Base-by-base conservation (phyloP, 1,140 invertebrate genomes). In the Coptotermes formosanus region DNA sequence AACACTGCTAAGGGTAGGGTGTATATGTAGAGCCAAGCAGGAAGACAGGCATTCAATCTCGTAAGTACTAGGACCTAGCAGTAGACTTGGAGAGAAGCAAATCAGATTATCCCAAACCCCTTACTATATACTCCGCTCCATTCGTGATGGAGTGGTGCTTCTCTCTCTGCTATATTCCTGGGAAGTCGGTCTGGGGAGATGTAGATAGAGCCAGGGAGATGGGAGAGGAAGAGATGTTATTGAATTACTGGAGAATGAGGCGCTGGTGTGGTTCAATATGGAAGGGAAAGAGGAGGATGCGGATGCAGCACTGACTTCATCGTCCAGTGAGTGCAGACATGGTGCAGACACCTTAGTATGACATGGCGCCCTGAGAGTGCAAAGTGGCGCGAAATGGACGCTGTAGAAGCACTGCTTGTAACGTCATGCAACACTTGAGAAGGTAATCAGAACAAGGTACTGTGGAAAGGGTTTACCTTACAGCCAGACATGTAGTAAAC, bases 31-130 rank as follows among this genome's bases (percentile, higher is more conserved):
- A 75, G 30, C 25, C 14, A 75, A n/a, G 64, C 25, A 75, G 64
- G 25, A 75, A 75, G n/a, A n/a, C 25, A 30, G 64, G 64, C 64
- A 81, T 85, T 81, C 85, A 85, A 81, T 85, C 59, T 85, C 85
- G 23, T 59, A 85, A 81, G 64, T 75, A 75, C 25, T n/a, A n/a
- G 30, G 64, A 75, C 1, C 64, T 75, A 75, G 64, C 7, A 75
- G 64, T 25, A 75, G 64, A 75, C 64, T 75, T 75, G 64, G 64
- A 85, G n/a, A 55, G 85, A 85, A 44, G 59, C 59, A 85, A 85
- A 85, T 85, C 85, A 64, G 52, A 85, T 85, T 85, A 85, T 81
- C 59, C 25, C 52, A 75, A 81, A 81, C 55, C 30, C 59, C 25
- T 64, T 43, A 85, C 64, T 75, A n/a, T 7, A 59, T 7, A 11